Conservation (phyloP, 53 echinoderm and acorn worm genomes). For the Zoroaster sp. region DNA sequence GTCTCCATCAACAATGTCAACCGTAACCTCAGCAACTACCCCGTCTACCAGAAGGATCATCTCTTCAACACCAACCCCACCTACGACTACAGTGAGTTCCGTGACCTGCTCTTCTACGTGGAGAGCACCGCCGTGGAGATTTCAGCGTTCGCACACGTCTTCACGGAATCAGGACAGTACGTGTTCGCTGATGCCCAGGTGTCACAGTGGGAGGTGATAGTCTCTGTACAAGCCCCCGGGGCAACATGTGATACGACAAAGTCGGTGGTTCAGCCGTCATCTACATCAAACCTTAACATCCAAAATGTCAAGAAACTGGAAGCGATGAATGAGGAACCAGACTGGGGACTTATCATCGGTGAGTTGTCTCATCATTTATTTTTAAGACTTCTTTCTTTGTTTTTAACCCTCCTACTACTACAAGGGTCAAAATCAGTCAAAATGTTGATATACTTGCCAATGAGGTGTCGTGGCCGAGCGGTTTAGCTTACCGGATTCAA, state of each 20-base stretch:
- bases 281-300: conserved; percentile 61
- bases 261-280: conserved; percentile 75
- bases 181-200: conserved; percentile 95
- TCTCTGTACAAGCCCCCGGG: conserved; percentile 78
- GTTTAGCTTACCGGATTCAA: no score
- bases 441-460: no score
- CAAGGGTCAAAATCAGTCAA: no score
- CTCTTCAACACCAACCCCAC: conserved; percentile 96
- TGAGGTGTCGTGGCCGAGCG: no score
- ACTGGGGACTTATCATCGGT: conserved; percentile 99
- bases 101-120: conserved; percentile 86
- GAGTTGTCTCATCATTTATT: neutral
- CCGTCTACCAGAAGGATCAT: conserved; percentile 92
- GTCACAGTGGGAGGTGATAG: conserved; percentile 81
- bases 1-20: conserved; percentile 74
- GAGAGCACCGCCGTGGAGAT: conserved; percentile 81
- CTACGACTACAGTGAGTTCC: conserved; percentile 97
- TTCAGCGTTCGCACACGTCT: conserved; percentile 90
- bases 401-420: no score
- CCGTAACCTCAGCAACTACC: conserved; percentile 88
- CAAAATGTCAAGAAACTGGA: conserved; percentile 78
- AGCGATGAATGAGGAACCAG: conserved; percentile 87
- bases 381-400: neutral
- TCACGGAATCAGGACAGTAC: conserved; percentile 87
- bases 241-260: conserved; percentile 58